A percentile compares a stretch with the other conserved stretches of the same genome.
Evolutionary conservation across 2,113 vertebrate genomes (phyloP).

Genomic region (Rhinoderma darwinii): DNA sequence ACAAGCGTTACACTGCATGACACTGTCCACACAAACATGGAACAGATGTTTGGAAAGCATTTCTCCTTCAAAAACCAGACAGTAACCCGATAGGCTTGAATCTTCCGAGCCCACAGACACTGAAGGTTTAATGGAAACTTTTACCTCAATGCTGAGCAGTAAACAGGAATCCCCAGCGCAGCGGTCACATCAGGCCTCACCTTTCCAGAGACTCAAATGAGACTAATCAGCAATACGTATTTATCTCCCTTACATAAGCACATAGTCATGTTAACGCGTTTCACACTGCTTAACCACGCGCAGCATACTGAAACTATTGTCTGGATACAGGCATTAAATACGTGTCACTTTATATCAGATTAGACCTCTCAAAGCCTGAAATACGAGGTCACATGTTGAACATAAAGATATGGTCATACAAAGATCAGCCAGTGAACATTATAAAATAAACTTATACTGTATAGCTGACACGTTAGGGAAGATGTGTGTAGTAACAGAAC

Average conservation of each 20-base stretch:
- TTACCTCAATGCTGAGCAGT: slow-evolving; percentile 47
- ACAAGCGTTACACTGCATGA: slow-evolving; percentile 54
- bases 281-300: not conserved
- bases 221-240: slow-evolving; percentile 40
- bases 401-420: not conserved
- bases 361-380: not conserved
- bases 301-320: not conserved
- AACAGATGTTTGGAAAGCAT: slow-evolving; percentile 59
- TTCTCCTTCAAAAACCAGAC: slow-evolving; percentile 53
- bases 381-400: not conserved
- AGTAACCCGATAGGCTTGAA: slow-evolving; percentile 57
- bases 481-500: no score
- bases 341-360: not conserved
- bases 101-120: slow-evolving; percentile 47
- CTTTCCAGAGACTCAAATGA: slow-evolving; percentile 35
- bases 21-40: slow-evolving; percentile 57
- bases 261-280: not conserved
- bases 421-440: not conserved
- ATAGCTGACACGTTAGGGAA: not conserved
- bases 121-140: slow-evolving; percentile 57
- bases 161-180: slow-evolving; percentile 58
- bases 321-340: not conserved
- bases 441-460: not conserved
- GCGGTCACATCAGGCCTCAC: slow-evolving; percentile 49
- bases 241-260: slow-evolving; percentile 55